These are phyloP conservation scores for Encarsia formosa DNA, from an alignment of 2,888 invertebrate genomes.

Conservation along the genomic window DNA sequence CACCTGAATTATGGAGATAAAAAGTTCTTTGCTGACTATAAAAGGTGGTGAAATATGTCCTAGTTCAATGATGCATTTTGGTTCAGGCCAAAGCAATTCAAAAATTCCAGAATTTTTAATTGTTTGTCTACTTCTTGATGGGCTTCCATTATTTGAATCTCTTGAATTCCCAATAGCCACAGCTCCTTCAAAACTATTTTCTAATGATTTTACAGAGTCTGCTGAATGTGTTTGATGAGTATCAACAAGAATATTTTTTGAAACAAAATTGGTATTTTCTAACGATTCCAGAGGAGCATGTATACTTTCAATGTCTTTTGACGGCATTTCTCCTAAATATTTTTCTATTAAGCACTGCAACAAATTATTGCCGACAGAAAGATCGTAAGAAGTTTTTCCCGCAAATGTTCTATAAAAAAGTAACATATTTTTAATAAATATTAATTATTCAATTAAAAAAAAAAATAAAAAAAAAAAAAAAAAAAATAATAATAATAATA, in stretches of 20 bases:
- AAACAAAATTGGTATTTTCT: constrained; percentile 39
- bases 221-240: constrained; percentile 44
- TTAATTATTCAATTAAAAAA: constrained; percentile 3
- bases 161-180: constrained; percentile 24
- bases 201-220: constrained; percentile 45
- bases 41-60: constrained; percentile 51
- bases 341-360: constrained; percentile 41
- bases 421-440: not conserved
- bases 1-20: constrained; percentile 52
- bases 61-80: constrained; percentile 56
- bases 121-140: constrained; percentile 31
- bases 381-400: constrained; percentile 46
- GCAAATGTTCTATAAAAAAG: constrained; percentile 42
- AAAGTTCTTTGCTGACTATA: constrained; percentile 50
- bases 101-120: constrained; percentile 40
- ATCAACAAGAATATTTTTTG: constrained; percentile 41
- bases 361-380: constrained; percentile 39
- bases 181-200: constrained; percentile 42
- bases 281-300: constrained; percentile 39
- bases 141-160: constrained; percentile 39
- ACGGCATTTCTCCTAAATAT: constrained; percentile 36
- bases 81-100: constrained; percentile 58
- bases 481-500: too few relatives aligned
- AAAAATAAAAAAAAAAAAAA: constrained; percentile 3
- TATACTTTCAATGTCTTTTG: constrained; percentile 43